These are phyloP conservation scores for Adoxophyes honmai DNA, from an alignment of 1,140 invertebrate genomes.

Conservation along the genomic window DNA sequence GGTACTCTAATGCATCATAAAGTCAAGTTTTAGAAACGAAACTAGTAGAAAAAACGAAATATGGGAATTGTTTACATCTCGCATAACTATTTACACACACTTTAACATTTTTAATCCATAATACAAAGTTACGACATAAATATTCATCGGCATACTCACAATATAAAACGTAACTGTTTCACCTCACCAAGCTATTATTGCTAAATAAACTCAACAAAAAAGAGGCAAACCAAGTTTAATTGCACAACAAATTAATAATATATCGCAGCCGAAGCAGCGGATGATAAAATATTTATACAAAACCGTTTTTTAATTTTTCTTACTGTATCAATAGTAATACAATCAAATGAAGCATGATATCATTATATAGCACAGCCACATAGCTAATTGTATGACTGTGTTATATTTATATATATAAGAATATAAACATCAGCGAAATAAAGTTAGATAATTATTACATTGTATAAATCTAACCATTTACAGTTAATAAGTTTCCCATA, in stretches of 20 bases:
- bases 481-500: not conserved
- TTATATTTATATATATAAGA: no score
- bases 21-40: no score
- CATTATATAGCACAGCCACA: not conserved
- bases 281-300: no score
- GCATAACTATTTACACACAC: slow-evolving; percentile 26
- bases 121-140: slow-evolving; percentile 28
- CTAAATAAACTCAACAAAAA: no score
- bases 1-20: slow-evolving; percentile 15
- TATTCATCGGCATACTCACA: not conserved
- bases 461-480: not conserved
- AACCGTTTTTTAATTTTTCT: no score
- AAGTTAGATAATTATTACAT: not conserved
- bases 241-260: no score
- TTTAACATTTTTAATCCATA: slow-evolving; percentile 27
- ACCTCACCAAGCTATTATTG: no score
- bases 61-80: not conserved
- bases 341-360: not conserved
- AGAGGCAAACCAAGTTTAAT: no score
- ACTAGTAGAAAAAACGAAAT: no score
- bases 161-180: no score
- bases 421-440: not conserved
- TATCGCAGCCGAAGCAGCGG: no score
- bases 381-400: no score
- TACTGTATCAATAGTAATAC: not conserved